Evolutionary conservation across 2,888 invertebrate genomes (phyloP).

Genomic region (Brachyptera risi): DNA sequence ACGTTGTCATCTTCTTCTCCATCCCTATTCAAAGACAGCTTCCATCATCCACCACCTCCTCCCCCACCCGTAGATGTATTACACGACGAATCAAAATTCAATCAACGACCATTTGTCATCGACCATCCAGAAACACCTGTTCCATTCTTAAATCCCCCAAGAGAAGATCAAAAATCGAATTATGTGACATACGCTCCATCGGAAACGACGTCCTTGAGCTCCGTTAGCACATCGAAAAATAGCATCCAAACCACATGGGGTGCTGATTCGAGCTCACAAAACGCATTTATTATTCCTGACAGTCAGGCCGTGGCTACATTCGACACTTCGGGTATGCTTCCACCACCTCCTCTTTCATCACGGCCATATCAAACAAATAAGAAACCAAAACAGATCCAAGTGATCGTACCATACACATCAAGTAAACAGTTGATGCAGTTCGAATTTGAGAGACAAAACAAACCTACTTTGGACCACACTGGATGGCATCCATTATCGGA

Average conservation of each 20-base stretch:
- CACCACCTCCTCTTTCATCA: constrained; percentile 29
- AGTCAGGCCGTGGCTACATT: constrained; percentile 26
- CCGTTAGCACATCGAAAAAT: neutral
- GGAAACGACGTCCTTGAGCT: constrained; percentile 1
- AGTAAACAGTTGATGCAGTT: constrained; percentile 55
- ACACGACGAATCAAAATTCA: neutral
- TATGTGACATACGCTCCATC: neutral
- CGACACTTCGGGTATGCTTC: constrained; percentile 29
- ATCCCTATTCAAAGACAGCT: constrained; percentile 10
- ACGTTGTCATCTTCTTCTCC: constrained; percentile 1
- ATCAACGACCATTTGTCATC: constrained; percentile 4
- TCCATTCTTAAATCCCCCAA: constrained; percentile 22
- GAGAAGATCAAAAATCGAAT: neutral
- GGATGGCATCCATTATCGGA: constrained; percentile 41
- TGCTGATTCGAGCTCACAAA: neutral
- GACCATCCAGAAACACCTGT: constrained; percentile 15
- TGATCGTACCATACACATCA: constrained; percentile 75
- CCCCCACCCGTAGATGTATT: constrained; percentile 7
- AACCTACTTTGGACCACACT: constrained; percentile 37
- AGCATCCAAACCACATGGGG: constrained; percentile 4
- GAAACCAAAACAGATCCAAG: constrained; percentile 65
- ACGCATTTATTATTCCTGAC: constrained; percentile 20
- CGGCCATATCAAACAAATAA: constrained; percentile 39
- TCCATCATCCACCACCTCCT: constrained; percentile 20
- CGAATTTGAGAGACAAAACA: constrained; percentile 40